phyloP scores from a whole-genome alignment of 2,113 vertebrate species.

The Hypomesus transpacificus region DNA sequence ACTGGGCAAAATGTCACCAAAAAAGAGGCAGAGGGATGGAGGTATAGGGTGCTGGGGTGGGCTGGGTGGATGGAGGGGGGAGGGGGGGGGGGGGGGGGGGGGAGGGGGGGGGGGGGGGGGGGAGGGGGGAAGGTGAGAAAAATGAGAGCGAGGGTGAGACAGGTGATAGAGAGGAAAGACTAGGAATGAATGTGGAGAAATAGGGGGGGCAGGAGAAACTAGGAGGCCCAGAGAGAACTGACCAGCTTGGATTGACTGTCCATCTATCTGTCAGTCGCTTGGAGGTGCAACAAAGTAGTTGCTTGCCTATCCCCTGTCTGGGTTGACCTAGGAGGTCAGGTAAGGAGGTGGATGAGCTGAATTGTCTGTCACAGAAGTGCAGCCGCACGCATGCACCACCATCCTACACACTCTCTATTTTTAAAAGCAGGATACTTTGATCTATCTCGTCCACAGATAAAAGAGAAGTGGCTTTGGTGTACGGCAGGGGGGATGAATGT shows the following conservation, averaged over 20 bases:
- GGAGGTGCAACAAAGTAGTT: too few relatives aligned
- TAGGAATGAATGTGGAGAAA: neutral
- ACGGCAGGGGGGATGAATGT: neutral
- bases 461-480: neutral
- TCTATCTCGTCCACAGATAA: neutral
- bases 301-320: neutral
- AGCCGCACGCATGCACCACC: neutral
- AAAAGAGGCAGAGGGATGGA: neutral
- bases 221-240: neutral
- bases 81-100: neutral
- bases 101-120: neutral
- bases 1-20: neutral
- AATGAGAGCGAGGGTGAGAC: neutral
- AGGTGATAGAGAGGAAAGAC: neutral
- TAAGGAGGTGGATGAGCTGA: neutral
- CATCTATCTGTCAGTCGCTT: neutral
- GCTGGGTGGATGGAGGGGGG: neutral
- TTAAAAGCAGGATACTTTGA: neutral
- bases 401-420: neutral
- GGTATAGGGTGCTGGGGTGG: neutral
- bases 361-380: neutral
- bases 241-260: neutral
- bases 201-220: neutral
- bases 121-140: neutral
- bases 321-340: neutral